Conservation (phyloP, 2,888 invertebrate species). For the Callyntrura sp. region DNA sequence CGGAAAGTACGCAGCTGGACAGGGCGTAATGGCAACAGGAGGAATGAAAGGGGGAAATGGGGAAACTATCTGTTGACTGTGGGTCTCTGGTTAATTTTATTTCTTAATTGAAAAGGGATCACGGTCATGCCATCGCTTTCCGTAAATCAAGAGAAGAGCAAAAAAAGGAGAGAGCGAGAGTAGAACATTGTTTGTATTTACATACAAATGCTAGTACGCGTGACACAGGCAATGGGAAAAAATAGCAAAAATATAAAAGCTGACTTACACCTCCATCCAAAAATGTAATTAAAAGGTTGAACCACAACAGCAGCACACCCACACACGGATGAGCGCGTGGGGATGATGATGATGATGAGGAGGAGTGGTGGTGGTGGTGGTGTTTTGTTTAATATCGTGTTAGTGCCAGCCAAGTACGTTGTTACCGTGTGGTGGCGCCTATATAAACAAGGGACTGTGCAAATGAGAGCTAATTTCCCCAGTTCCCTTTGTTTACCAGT, state of each 20-base stretch:
- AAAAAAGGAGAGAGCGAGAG: background rate
- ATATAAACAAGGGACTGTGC: too few relatives aligned
- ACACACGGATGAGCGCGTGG: background rate
- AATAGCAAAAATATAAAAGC: background rate
- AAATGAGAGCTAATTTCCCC: too few relatives aligned
- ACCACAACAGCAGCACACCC: background rate
- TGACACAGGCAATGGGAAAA: background rate
- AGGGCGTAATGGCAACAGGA: background rate
- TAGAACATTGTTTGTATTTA: constrained; percentile 4
- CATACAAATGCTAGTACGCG: background rate
- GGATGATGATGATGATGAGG: background rate
- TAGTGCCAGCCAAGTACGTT: too few relatives aligned
- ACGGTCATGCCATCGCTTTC: background rate
- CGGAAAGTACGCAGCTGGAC: background rate
- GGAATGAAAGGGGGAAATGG: background rate
- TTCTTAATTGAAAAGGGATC: background rate
- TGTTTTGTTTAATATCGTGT: too few relatives aligned
- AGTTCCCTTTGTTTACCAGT: too few relatives aligned
- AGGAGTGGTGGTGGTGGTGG: background rate
- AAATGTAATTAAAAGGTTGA: constrained; percentile 40
- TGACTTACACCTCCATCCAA: constrained; percentile 75
- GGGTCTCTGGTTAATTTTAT: background rate
- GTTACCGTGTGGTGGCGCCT: too few relatives aligned
- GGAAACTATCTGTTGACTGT: background rate
- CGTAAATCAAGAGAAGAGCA: background rate